Base-by-base conservation (phyloP, 1,140 invertebrate species). In the Akabosia matsudoensis region DNA sequence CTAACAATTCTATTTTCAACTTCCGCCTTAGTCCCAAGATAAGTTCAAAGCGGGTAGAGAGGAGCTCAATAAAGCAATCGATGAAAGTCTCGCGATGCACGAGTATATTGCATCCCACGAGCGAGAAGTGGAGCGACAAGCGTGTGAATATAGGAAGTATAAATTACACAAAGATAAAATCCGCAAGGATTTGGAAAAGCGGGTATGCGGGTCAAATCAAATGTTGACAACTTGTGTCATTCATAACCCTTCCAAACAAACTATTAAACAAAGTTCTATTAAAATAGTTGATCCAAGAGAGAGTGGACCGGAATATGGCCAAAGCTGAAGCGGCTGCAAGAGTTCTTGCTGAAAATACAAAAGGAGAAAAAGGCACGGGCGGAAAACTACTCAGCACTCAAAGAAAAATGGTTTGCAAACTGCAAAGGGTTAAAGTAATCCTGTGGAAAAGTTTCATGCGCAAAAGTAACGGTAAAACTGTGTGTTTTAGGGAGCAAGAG, bases 361-460 rank as follows among this genome's bases (percentile, higher is more conserved):
- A 52, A 74, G 18, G 74, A 77, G 37, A 45, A 76, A 74, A 54
- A 51, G 16, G 37, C 28, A 26, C 30, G 54, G 37, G 71, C 78
- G n/a, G 37, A 75, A 30, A 74, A 74, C 31, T 81, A 81, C 56
- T 74, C 76, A 70, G 30, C 34, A 33, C 26, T 81, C n/a, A 78
- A 75, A 67, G 73, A 75, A 34, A 61, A 76, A 76, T 81, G 80
- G 80, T 81, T n/a, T n/a, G n/a, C n/a, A n/a, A n/a, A n/a, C n/a
- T n/a, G n/a, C n/a, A n/a, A n/a, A n/a, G 67, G 37, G 45, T 76
- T 56, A 22, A 73, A 51, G 51, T 75, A 26, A 14, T 24, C 18
- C 31, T 7, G 33, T 67, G 10, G 18, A n/a, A n/a, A n/a, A n/a
- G n/a, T n/a, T n/a, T n/a, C n/a, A n/a, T n/a, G n/a, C n/a, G n/a